phyloP scores from a whole-genome alignment of 2,888 invertebrate genomes.

The Agelastica alni region DNA sequence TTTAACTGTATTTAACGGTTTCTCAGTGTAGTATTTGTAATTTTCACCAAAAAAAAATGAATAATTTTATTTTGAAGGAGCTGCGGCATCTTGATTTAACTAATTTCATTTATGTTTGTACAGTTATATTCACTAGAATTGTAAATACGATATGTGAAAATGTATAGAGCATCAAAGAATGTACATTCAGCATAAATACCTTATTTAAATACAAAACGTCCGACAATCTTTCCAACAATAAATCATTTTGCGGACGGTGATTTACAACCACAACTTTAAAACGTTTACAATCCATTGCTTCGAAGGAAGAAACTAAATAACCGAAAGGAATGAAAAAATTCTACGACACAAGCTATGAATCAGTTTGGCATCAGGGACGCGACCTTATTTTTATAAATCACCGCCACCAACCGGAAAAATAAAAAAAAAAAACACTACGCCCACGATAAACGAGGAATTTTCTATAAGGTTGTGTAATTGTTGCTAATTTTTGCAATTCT shows the following conservation, averaged over 20 bases:
- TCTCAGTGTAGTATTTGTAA: no score
- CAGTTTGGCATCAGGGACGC: constrained; percentile 14
- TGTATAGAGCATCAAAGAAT: neutral
- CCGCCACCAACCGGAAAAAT: neutral
- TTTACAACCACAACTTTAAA: constrained; percentile 16
- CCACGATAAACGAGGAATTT: no score
- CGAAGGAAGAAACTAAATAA: constrained; percentile 2
- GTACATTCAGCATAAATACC: constrained; percentile 24
- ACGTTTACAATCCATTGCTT: constrained; percentile 13
- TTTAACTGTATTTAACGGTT: no score
- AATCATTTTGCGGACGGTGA: constrained; percentile 20
- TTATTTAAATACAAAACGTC: constrained; percentile 31
- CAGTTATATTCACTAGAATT: neutral
- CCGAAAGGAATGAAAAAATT: constrained; percentile 10
- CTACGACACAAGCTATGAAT: constrained; percentile 20
- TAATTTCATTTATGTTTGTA: no score
- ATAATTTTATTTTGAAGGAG: no score
- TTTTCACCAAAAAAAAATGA: no score
- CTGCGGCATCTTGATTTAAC: no score
- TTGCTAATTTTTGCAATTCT: no score
- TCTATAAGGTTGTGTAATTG: no score
- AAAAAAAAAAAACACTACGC: no score
- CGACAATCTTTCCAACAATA: constrained; percentile 4
- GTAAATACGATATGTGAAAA: constrained; percentile 5
- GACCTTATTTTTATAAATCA: constrained; percentile 11